Evolutionary conservation across 2,797 vertebrate species (phyloP).

Genomic region (Pangasius macronema): DNA sequence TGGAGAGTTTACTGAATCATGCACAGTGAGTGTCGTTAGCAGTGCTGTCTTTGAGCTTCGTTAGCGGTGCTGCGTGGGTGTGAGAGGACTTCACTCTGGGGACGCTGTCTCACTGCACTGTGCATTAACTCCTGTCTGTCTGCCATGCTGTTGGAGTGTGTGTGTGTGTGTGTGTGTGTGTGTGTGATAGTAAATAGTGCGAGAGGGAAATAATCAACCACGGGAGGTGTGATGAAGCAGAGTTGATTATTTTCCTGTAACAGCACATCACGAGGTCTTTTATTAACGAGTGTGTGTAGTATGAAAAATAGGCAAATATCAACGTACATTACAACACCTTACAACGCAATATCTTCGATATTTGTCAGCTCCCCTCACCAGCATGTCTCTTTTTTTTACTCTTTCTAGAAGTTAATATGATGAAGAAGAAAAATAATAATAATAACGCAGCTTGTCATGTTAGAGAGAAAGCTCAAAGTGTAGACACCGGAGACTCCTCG

Average conservation of each 20-base stretch:
- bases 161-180: slow-evolving; percentile 17
- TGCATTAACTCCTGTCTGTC: not conserved
- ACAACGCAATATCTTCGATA: too few species aligned
- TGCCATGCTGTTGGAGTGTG: not conserved
- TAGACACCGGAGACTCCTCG: slow-evolving; percentile 1
- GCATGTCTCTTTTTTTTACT: too few species aligned
- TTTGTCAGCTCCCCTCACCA: too few species aligned
- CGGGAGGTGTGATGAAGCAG: not conserved
- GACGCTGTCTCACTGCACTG: not conserved
- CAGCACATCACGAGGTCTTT: not conserved
- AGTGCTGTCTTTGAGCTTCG: not conserved
- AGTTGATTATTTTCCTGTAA: not conserved
- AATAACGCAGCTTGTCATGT: not conserved
- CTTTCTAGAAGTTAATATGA: too few species aligned
- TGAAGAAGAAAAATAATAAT: not conserved
- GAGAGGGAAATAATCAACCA: not conserved
- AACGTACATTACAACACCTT: too few species aligned
- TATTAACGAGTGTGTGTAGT: not conserved
- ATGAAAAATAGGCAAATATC: too few species aligned
- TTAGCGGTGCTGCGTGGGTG: not conserved
- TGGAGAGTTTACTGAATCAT: not conserved
- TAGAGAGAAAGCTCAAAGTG: too few species aligned
- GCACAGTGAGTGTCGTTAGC: not conserved
- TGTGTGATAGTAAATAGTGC: not conserved
- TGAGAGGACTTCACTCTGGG: not conserved